Conservation (phyloP, 2,113 vertebrate species). For the Pygathrix nemaeus region DNA sequence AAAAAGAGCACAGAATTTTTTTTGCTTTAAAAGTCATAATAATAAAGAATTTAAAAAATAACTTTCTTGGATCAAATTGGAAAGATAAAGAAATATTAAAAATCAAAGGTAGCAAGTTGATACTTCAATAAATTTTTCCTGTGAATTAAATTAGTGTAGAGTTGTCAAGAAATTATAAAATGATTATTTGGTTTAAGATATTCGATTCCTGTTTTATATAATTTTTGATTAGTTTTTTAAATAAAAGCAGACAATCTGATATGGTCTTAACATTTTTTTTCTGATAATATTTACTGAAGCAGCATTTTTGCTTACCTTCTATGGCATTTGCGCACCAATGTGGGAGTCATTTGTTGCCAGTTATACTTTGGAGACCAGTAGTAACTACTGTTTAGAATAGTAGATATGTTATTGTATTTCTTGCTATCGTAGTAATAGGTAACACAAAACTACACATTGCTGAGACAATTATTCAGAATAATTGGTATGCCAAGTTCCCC, state of each 20-base stretch:
- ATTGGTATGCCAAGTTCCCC: slow-evolving; percentile 61
- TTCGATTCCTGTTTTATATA: background rate
- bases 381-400: slow-evolving; percentile 9
- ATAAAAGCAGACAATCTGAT: background rate
- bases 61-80: background rate
- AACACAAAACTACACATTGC: slow-evolving; percentile 23
- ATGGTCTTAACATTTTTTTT: background rate
- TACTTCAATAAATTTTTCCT: background rate
- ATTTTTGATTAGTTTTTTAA: background rate
- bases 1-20: background rate
- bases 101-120: background rate
- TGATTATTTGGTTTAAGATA: background rate
- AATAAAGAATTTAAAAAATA: background rate
- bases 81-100: background rate
- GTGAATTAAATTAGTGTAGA: background rate
- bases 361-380: background rate
- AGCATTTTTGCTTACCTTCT: background rate
- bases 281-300: background rate
- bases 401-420: background rate
- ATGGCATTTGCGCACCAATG: background rate
- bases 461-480: slow-evolving; percentile 70
- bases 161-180: background rate
- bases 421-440: background rate
- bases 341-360: background rate
- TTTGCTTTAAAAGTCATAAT: background rate